Evolutionary conservation across 2,797 vertebrate genomes (phyloP), one percentile per base, ranked within the genome.

Genomic region (Sebastes diaconus): DNA sequence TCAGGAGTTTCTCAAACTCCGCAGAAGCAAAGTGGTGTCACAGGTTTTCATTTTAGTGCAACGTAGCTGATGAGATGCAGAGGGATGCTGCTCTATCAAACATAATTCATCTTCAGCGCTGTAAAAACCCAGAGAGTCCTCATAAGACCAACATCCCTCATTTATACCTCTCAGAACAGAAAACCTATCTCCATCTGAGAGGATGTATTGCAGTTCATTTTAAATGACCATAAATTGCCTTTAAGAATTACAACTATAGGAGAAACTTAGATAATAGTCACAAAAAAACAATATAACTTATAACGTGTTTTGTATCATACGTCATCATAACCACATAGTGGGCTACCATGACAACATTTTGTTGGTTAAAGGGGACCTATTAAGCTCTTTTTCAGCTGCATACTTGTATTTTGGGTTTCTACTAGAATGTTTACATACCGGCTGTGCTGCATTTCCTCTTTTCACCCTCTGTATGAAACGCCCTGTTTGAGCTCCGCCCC

Each of bases 21-120:
- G 25, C 52, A 72, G 32, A 75, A 66, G 16, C 22, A 18, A 72
- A 68, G 66, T 2, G 20, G 30, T 50, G 71, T 71, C 36, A n/a
- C 29, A 54, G 29, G 32, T 63, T 80, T 72, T 77, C 65, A 54
- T 71, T 74, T 71, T 22, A 58, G 60, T 54, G 58, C 27, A 27
- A 42, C 2, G 7, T n/a, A 29, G 55, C 72, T 60, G 34, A 88
- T 68, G 67, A 79, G 67, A 84, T 76, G 74, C 71, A 75, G 75
- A 68, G 9, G 52, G 81, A 82, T 25, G 76, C 50, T 54, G 29
- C 54, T 32, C 39, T 18, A 39, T 69, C 30, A 32, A 68, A 63
- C 63, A 68, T 42, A 74, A 82, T 59, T 83, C 57, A 84, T 81
- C 69, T 55, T 68, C 52, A 4, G 67, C 22, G 8, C 30, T 52